Conservation (phyloP, 2,888 invertebrate species). For the Nemurella pictetii region DNA sequence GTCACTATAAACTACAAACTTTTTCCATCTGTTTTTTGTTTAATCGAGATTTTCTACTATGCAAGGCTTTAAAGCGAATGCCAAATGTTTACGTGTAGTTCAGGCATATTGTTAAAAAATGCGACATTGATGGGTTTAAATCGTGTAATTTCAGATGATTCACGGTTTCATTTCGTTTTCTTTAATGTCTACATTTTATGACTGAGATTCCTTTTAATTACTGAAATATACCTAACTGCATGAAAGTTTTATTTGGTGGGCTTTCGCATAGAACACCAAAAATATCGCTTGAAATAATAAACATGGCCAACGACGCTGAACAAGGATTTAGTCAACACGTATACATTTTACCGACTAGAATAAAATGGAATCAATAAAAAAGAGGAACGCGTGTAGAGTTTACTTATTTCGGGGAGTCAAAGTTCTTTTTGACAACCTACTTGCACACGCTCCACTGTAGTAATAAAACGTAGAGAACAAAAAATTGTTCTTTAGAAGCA, state of each 20-base stretch:
- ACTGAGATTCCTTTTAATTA: background rate
- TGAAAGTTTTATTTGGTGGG: background rate
- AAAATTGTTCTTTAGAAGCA: background rate
- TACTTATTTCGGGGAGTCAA: background rate
- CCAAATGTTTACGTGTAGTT: background rate
- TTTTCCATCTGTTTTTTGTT: conserved; percentile 12
- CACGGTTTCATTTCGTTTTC: background rate
- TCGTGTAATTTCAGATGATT: background rate
- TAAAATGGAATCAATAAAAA: background rate
- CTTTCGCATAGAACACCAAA: background rate
- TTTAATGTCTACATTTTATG: background rate
- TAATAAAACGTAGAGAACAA: background rate
- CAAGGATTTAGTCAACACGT: background rate
- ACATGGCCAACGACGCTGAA: background rate
- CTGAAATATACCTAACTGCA: background rate
- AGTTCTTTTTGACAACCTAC: background rate
- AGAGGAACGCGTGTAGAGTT: background rate
- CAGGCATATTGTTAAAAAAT: background rate
- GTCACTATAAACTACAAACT: conserved; percentile 4
- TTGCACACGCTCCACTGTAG: background rate
- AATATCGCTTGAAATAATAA: background rate
- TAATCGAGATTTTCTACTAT: background rate
- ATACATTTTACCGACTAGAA: background rate
- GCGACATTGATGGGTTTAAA: conserved; percentile 7
- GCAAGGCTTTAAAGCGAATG: background rate